These are phyloP conservation scores for Eonycteris spelaea DNA, from an alignment of 2,113 vertebrate genomes.

Conservation along the genomic window DNA sequence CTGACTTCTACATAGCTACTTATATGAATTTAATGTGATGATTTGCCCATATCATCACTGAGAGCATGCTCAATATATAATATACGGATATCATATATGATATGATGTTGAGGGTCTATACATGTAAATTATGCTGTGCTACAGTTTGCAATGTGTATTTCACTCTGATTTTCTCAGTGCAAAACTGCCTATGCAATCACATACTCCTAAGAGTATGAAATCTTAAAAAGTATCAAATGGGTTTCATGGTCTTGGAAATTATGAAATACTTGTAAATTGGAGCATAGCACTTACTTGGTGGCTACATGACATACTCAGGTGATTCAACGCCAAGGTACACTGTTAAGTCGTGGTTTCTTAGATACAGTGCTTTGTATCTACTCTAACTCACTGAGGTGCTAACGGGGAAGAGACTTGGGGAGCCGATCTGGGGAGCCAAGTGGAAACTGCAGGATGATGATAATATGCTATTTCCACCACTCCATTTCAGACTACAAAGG, in stretches of 20 bases:
- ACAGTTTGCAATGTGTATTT: background rate
- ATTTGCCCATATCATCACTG: background rate
- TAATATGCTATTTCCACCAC: slow-evolving; percentile 51
- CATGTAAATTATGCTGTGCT: background rate
- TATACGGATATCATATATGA: background rate
- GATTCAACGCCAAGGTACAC: background rate
- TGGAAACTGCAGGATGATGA: slow-evolving; percentile 46
- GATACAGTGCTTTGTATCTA: background rate
- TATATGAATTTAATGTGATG: background rate
- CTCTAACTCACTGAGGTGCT: background rate
- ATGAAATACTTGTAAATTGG: background rate
- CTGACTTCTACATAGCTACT: background rate
- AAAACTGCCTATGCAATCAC: background rate
- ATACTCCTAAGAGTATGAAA: background rate
- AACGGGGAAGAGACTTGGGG: background rate
- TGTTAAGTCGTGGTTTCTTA: slow-evolving; percentile 26
- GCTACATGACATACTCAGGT: background rate
- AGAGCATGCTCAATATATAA: background rate
- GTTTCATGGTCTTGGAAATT: background rate
- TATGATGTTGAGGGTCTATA: background rate
- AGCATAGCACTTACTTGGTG: background rate
- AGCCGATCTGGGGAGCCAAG: background rate
- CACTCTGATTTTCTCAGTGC: background rate
- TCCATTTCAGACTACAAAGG: slow-evolving; percentile 53
- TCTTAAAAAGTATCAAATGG: background rate